These are phyloP conservation scores for Pangasius djambal DNA, from an alignment of 2,797 vertebrate species.

Conservation along the genomic window DNA sequence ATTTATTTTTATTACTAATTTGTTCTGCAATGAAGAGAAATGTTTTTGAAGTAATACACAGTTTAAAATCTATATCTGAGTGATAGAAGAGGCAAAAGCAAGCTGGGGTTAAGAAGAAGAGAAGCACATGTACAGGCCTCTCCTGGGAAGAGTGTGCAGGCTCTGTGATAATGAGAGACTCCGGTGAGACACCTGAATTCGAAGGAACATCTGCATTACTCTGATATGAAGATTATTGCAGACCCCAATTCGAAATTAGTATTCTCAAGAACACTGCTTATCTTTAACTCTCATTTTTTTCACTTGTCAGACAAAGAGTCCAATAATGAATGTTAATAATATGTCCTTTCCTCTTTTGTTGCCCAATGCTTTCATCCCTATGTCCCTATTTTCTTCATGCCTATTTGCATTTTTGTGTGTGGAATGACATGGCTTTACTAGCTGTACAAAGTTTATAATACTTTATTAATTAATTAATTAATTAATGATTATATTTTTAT, in stretches of 20 bases:
- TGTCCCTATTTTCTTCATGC: neutral
- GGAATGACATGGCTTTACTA: neutral
- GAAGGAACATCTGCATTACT: slow-evolving; percentile 49
- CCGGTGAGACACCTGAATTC: slow-evolving; percentile 40
- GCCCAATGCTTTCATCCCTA: neutral
- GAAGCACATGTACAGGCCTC: slow-evolving; percentile 29
- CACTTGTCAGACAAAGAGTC: slow-evolving; percentile 9
- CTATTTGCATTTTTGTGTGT: neutral
- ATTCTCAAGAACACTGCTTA: slow-evolving; percentile 28
- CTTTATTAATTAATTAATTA: neutral
- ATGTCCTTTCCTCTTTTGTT: slow-evolving; percentile 23
- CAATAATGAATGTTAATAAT: slow-evolving; percentile 19
- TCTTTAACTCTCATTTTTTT: slow-evolving; percentile 10
- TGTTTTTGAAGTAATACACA: neutral
- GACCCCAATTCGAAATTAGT: neutral
- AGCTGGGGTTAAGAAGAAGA: slow-evolving; percentile 31
- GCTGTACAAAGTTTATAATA: neutral
- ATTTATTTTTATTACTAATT: neutral
- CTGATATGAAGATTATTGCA: slow-evolving; percentile 34
- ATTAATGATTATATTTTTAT: neutral
- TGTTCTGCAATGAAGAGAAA: neutral
- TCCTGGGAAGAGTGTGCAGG: slow-evolving; percentile 42
- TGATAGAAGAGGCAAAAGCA: slow-evolving; percentile 28
- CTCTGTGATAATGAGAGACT: slow-evolving; percentile 53
- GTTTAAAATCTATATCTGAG: slow-evolving; percentile 6